phyloP scores from a whole-genome alignment of 2,888 invertebrate genomes.

The Tenthredo notha region DNA sequence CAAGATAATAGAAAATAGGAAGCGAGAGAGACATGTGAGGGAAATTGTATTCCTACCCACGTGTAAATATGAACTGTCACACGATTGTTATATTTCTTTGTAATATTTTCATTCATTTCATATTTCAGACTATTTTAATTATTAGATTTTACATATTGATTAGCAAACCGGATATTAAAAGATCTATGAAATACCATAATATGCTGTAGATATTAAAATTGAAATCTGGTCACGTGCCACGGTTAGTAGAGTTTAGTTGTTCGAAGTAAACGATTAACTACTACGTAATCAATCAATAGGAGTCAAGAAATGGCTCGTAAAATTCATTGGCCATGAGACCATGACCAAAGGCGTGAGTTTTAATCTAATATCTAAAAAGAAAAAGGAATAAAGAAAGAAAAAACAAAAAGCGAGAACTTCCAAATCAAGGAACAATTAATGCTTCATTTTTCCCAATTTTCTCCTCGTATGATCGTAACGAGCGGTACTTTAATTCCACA shows the following conservation, averaged over 20 bases:
- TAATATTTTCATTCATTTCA: background rate
- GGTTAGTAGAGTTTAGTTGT: background rate
- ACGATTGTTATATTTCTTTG: background rate
- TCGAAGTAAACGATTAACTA: slow-evolving; percentile 20
- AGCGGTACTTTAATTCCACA: background rate
- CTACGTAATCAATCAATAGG: slow-evolving; percentile 25
- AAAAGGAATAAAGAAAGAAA: background rate
- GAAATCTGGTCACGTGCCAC: background rate
- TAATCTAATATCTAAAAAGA: background rate
- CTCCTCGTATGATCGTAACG: background rate
- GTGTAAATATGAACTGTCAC: background rate
- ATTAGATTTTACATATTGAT: background rate
- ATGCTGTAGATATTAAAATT: background rate
- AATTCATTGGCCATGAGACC: slow-evolving; percentile 18
- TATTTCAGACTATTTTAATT: background rate
- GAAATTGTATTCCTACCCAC: background rate
- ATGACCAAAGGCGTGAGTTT: background rate
- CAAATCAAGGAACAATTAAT: background rate
- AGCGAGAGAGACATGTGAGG: background rate
- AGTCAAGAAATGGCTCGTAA: slow-evolving; percentile 11
- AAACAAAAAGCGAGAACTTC: background rate
- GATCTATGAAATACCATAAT: background rate
- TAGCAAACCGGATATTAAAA: background rate
- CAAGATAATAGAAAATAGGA: background rate
- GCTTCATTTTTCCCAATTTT: background rate